phyloP scores from a whole-genome alignment of 2,888 invertebrate genomes.

The Drosophila acutilabella region DNA sequence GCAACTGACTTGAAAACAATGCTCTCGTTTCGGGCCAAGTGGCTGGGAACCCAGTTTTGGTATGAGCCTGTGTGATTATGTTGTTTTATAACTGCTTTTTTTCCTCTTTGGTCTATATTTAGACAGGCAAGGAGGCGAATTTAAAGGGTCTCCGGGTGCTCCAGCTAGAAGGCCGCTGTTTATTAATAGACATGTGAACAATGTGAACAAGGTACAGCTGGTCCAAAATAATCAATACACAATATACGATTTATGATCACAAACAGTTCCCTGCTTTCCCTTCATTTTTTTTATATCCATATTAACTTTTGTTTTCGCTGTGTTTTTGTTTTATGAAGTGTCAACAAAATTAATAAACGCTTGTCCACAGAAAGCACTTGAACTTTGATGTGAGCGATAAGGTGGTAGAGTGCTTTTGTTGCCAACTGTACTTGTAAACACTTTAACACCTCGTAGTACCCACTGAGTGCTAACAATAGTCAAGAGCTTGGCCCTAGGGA shows the following conservation, averaged over 20 bases:
- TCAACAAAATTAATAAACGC: conserved; percentile 33
- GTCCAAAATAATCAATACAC: conserved; percentile 1
- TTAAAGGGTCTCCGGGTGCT: neutral
- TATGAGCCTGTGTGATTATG: conserved; percentile 12
- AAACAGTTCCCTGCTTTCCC: neutral
- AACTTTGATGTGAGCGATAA: conserved; percentile 51
- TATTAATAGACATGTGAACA: conserved; percentile 19
- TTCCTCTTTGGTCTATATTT: conserved; percentile 7
- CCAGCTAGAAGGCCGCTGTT: conserved; percentile 2
- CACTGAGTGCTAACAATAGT: neutral
- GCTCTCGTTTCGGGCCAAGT: conserved; percentile 37
- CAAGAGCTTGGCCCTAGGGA: neutral
- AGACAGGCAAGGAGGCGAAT: conserved; percentile 12
- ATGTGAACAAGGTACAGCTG: conserved; percentile 16
- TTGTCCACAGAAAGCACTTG: conserved; percentile 27
- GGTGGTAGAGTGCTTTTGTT: conserved; percentile 36
- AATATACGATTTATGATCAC: conserved; percentile 4
- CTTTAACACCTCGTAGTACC: conserved; percentile 1
- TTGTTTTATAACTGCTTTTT: conserved; percentile 7
- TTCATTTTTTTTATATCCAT: conserved; percentile 27
- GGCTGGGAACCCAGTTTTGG: conserved; percentile 25
- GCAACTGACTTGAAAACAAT: conserved; percentile 57
- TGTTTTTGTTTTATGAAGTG: conserved; percentile 21
- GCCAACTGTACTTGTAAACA: conserved; percentile 45
- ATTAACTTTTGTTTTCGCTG: conserved; percentile 31